Conservation (phyloP, 2,888 invertebrate genomes). For the Eueremaeus valkanovi region DNA sequence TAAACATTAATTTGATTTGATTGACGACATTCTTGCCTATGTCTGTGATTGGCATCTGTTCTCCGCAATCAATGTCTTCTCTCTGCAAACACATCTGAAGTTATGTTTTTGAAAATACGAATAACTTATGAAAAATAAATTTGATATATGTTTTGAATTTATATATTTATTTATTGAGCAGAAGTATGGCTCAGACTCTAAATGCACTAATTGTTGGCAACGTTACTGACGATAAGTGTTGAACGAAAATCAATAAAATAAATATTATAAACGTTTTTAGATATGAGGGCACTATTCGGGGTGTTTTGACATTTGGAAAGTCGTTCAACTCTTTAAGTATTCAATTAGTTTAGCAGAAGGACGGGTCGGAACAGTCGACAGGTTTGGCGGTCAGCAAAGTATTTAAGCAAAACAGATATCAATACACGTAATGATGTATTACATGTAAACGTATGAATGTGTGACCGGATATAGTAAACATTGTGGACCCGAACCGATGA, state of each 20-base stretch:
- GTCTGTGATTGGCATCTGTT: slow-evolving; percentile 22
- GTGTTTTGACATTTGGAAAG: slow-evolving; percentile 24
- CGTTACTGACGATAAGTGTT: not conserved
- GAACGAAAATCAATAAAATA: slow-evolving; percentile 23
- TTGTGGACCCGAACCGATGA: slow-evolving; percentile 1
- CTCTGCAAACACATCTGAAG: not conserved
- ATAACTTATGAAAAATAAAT: not conserved
- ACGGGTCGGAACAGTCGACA: slow-evolving; percentile 29
- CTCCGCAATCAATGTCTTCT: not conserved
- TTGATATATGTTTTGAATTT: not conserved
- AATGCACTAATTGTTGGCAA: not conserved
- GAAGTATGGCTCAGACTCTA: not conserved
- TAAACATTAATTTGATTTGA: not conserved
- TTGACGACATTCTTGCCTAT: not conserved
- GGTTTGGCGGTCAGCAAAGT: not conserved
- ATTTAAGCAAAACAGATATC: slow-evolving; percentile 33
- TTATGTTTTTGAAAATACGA: slow-evolving; percentile 8
- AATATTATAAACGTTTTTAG: not conserved
- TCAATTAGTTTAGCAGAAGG: slow-evolving; percentile 22
- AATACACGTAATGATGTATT: slow-evolving; percentile 34
- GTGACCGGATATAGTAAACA: slow-evolving; percentile 30
- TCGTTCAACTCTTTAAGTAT: slow-evolving; percentile 33
- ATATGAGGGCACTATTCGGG: not conserved
- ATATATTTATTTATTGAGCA: not conserved
- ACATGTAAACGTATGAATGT: not conserved